Percentiles rank a stretch among this genome's conserved stretches.
Conservation (phyloP, 2,888 invertebrate genomes). For the Exocentrus adspersus region DNA sequence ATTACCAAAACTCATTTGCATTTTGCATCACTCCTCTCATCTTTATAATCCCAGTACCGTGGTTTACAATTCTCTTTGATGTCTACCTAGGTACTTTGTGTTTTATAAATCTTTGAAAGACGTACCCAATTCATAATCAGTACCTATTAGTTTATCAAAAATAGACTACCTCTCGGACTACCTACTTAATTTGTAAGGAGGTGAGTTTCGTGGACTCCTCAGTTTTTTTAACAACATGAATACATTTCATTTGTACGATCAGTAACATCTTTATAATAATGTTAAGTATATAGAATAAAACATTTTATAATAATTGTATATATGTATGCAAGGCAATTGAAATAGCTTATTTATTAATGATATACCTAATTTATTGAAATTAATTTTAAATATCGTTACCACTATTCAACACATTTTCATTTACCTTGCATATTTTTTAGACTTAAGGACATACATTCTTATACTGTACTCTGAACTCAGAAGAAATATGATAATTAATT, state of each 20-base stretch:
- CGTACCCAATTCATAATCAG: no score
- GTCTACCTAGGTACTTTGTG: no score
- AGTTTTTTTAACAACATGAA: slow-evolving; percentile 37
- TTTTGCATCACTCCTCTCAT: no score
- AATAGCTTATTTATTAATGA: slow-evolving; percentile 34
- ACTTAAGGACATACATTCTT: slow-evolving; percentile 39
- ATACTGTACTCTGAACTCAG: slow-evolving; percentile 38
- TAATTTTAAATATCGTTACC: slow-evolving; percentile 42
- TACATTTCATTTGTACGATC: slow-evolving; percentile 42
- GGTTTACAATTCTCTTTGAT: no score
- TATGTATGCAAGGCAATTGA: slow-evolving; percentile 42
- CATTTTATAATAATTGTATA: slow-evolving; percentile 48
- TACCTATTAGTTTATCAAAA: no score
- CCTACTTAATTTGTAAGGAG: no score
- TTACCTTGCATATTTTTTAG: slow-evolving; percentile 36
- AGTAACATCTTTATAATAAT: slow-evolving; percentile 40
- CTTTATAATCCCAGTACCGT: no score
- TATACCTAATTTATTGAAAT: slow-evolving; percentile 40
- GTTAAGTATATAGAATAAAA: slow-evolving; percentile 39
- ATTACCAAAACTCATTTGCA: no score
- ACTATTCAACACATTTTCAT: slow-evolving; percentile 34
- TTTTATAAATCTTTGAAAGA: no score
- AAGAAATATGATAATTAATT: slow-evolving; percentile 25
- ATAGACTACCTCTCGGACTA: no score
- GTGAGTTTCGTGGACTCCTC: slow-evolving; percentile 23